Evolutionary conservation across 2,888 invertebrate genomes (phyloP), one percentile per base, ranked within the genome.

Genomic region (Perithous albicinctus): DNA sequence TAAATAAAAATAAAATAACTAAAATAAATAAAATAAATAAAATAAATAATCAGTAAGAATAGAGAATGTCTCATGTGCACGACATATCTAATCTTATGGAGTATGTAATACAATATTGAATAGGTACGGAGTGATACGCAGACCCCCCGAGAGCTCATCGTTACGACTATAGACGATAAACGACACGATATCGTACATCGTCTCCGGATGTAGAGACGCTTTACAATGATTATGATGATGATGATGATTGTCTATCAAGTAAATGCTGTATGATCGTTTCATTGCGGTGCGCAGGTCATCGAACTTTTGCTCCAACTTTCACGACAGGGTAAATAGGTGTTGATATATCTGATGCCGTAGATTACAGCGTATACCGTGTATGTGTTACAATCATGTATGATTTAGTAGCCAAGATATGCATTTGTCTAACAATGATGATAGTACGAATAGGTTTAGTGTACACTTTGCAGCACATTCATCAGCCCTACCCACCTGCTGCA

Each of bases 51-150:
- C n/a, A n/a, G n/a, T n/a, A n/a, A n/a, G n/a, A n/a, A n/a, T n/a
- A n/a, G n/a, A n/a, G n/a, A n/a, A n/a, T n/a, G n/a, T n/a, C n/a
- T n/a, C n/a, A n/a, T n/a, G n/a, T n/a, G 43, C 20, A 48, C 32
- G 46, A 26, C 32, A 59, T 29, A 7, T 43, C 26, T 41, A 66
- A 75, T 75, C 43, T 66, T 54, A 54, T 56, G 10, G 51, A 26
- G 23, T 43, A 56, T 46, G 41, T 10, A 15, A 54, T 29, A 67
- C 61, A 59, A 43, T 69, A 41, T 69, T 69, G 67, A 51, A 81
- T 73, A 38, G 78, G 59, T 61, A 81, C 73, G 38, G 74, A 48
- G 63, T 81, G 81, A 81, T 81, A 78, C 73, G 77, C 38, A 23
- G 46, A 29, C 8, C 26, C n/a, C n/a, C n/a, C n/a, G n/a, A 29